Base-by-base conservation (phyloP, 2,113 vertebrate species). In the Aphyosemion australe region DNA sequence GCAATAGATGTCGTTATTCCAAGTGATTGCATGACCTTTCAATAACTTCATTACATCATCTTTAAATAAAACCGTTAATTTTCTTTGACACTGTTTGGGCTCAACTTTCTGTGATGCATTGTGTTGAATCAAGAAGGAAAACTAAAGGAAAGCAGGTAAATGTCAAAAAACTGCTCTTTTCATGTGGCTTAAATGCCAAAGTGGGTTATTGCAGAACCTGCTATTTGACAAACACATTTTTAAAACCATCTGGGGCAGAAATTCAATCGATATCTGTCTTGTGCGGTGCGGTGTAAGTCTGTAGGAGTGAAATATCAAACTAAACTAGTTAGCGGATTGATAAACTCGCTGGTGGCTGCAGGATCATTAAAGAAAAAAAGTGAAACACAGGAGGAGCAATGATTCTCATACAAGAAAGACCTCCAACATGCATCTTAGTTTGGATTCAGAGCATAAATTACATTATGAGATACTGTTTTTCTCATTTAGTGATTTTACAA, bases 211-310 rank as follows among this genome's bases (percentile, higher is more conserved):
- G 34, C 9, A 10, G 34, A 37, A 10, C 21, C 7, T 0, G 10
- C 21, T 12, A 14, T 26, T 51, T 51, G 6, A 66, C 32, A 46
- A 37, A 37, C 34, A 37, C 56, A 4, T n/a, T 62, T 69, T 65
- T 31, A 3, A 72, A 74, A 65, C 56, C 57, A 47, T 55, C 26
- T 12, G 34, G 68, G 41, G 61, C 47, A 67, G 67, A 78, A 74
- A 73, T 51, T 61, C 56, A 41, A 61, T 79, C 47, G 41, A 51
- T 47, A 64, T 0, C 31, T 49, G 16, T 59, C 31, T 49, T 19
- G 41, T 55, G 14, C 26, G 51, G 39, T 41, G 18, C 61, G 8
- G 12, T 26, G 26, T 37, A 32, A 18, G 12, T 21, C 20, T 19
- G 37, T 0, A 3, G 42, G n/a, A 20, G 54, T 15, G 31, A 46